Evolutionary conservation across 2,113 vertebrate species (phyloP).

Genomic region (Pipa parva): DNA sequence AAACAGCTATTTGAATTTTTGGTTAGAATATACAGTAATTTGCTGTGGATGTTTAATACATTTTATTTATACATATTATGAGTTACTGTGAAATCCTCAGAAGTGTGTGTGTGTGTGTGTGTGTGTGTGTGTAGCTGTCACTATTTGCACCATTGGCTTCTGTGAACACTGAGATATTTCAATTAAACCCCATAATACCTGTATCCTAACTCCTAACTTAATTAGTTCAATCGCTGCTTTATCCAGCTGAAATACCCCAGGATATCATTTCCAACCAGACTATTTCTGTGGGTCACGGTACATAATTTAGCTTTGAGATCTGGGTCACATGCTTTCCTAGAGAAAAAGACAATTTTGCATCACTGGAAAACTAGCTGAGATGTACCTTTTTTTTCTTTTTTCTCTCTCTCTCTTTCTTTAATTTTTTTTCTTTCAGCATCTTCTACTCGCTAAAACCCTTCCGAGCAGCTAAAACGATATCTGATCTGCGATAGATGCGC

Average conservation of each 20-base stretch:
- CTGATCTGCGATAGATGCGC: neutral
- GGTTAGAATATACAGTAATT: no score
- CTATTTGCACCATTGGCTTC: neutral
- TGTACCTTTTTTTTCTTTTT: no score
- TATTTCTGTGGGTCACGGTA: constrained; percentile 57
- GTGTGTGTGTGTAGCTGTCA: neutral
- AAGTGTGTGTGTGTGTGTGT: neutral
- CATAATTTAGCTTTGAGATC: neutral
- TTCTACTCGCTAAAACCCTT: no score
- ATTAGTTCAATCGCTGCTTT: constrained; percentile 13
- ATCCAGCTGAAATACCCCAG: constrained; percentile 3
- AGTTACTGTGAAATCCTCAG: no score
- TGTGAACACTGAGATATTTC: neutral
- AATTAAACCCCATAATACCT: constrained; percentile 18
- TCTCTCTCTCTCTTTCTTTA: no score
- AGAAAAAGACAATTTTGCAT: neutral
- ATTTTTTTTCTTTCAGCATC: no score
- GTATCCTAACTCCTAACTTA: constrained; percentile 9
- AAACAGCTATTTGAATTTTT: no score
- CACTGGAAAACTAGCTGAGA: neutral
- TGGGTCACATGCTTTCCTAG: neutral
- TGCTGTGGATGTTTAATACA: no score
- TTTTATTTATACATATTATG: no score
- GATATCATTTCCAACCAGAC: constrained; percentile 39
- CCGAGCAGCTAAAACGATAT: neutral